These are phyloP conservation scores for Epinephelus awoara DNA, from an alignment of 2,797 vertebrate species.

Conservation along the genomic window DNA sequence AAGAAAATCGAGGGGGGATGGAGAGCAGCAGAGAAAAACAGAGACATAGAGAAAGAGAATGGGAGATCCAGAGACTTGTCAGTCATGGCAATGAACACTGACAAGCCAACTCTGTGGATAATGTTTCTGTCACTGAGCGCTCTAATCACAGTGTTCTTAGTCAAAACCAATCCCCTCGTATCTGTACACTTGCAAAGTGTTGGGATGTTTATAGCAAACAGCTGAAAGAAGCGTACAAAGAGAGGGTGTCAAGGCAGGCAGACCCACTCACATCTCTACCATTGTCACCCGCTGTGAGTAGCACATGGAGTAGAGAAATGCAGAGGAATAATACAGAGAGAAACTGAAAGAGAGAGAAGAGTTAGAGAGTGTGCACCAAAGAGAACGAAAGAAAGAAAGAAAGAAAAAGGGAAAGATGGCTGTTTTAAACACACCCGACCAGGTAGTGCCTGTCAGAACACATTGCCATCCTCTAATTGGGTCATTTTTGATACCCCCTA, in stretches of 20 bases:
- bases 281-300: constrained; percentile 60
- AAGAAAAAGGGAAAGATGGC: constrained; percentile 33
- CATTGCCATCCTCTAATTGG: constrained; percentile 87
- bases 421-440: constrained; percentile 77
- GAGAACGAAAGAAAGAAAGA: constrained; percentile 32
- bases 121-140: constrained; percentile 84
- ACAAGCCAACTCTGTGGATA: constrained; percentile 83
- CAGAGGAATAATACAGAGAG: constrained; percentile 20
- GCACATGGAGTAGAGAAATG: constrained; percentile 29
- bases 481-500: constrained; percentile 86
- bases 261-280: constrained; percentile 61
- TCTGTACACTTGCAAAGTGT: constrained; percentile 67
- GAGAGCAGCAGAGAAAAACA: constrained; percentile 60
- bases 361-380: constrained; percentile 24
- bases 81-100: constrained; percentile 76
- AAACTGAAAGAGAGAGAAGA: constrained; percentile 26
- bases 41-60: constrained; percentile 68
- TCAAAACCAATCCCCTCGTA: constrained; percentile 82
- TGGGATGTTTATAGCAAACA: constrained; percentile 70
- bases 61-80: constrained; percentile 76
- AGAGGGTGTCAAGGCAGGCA: constrained; percentile 68
- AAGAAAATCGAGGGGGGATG: constrained; percentile 62
- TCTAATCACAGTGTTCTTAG: constrained; percentile 87
- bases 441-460: constrained; percentile 87
- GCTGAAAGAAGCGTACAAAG: constrained; percentile 70